Conservation (phyloP, 2,113 vertebrate genomes). For the Serilophus lunatus region DNA sequence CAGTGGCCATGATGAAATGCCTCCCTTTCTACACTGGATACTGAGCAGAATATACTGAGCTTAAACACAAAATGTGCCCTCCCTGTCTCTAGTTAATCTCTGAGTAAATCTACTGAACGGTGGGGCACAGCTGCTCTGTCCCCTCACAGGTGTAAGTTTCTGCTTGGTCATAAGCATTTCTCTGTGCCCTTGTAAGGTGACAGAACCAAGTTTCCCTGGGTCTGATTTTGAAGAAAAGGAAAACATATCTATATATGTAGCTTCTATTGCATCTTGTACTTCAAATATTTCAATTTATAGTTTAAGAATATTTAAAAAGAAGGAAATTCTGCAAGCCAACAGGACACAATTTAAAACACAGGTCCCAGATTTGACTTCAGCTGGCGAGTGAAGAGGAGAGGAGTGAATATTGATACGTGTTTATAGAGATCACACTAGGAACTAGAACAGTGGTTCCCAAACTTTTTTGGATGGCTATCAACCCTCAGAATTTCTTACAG, state of each 20-base stretch:
- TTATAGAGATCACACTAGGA: neutral
- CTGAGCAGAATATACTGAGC: neutral
- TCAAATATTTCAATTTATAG: neutral
- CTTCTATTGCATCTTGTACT: neutral
- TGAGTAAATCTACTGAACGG: neutral
- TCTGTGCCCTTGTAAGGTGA: neutral
- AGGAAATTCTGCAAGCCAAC: neutral
- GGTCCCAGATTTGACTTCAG: neutral
- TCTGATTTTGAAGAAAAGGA: neutral
- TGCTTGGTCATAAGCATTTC: neutral
- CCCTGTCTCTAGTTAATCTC: neutral
- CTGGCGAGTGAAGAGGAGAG: neutral
- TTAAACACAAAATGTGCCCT: neutral
- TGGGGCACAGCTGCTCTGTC: neutral
- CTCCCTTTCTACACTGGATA: neutral
- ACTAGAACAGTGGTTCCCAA: neutral
- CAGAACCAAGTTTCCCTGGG: neutral
- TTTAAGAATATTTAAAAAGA: neutral
- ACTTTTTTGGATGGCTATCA: slow-evolving; percentile 28
- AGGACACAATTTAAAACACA: neutral
- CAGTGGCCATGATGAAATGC: neutral
- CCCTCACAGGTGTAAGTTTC: neutral
- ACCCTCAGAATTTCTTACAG: slow-evolving; percentile 30
- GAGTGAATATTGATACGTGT: fast-evolving
- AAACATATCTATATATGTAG: fast-evolving